These are phyloP conservation scores for Hypomecis atomaria DNA, from an alignment of 2,888 invertebrate species.

Conservation along the genomic window DNA sequence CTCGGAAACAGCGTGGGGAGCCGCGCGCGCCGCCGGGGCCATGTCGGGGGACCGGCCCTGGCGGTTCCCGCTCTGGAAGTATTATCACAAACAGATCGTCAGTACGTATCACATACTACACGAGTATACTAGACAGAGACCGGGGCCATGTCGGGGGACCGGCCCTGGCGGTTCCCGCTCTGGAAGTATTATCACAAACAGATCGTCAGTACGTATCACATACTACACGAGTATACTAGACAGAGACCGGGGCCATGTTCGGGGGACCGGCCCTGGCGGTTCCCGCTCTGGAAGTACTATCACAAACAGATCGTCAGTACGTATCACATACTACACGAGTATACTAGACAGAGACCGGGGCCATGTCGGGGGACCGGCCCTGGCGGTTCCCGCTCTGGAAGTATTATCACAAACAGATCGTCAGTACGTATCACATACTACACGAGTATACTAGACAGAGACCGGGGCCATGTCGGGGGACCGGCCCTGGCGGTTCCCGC, in stretches of 20 bases:
- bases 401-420: constrained; percentile 76
- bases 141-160: constrained; percentile 88
- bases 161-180: constrained; percentile 92
- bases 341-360: no score
- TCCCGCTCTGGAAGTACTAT: constrained; percentile 91
- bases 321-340: no score
- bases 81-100: constrained; percentile 71
- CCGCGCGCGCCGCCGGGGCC: constrained; percentile 86
- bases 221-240: no score
- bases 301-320: constrained; percentile 29
- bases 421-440: constrained; percentile 21
- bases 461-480: constrained; percentile 89
- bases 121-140: no score
- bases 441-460: no score
- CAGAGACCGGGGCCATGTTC: constrained; percentile 87
- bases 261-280: constrained; percentile 92
- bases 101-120: constrained; percentile 21
- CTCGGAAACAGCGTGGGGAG: constrained; percentile 85
- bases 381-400: constrained; percentile 93
- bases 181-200: constrained; percentile 85
- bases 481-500: constrained; percentile 92
- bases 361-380: constrained; percentile 89
- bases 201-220: constrained; percentile 24
- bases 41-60: constrained; percentile 91
- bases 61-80: constrained; percentile 91